These are phyloP conservation scores for Macroglossus sobrinus DNA, from an alignment of 2,113 vertebrate species.

Conservation along the genomic window DNA sequence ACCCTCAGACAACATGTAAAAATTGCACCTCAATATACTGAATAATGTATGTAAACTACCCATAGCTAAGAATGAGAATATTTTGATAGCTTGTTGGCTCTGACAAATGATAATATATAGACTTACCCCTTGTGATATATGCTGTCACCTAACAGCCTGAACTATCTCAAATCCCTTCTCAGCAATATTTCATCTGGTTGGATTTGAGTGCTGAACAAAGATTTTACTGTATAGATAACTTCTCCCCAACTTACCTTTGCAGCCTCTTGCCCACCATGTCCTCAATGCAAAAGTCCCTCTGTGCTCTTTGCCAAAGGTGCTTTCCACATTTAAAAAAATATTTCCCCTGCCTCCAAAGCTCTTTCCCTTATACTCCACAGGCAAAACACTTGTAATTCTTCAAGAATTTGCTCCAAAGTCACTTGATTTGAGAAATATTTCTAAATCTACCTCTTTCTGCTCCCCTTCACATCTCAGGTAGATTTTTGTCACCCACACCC, in stretches of 20 bases:
- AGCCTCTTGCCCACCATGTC: neutral
- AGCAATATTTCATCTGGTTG: neutral
- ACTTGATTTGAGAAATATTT: neutral
- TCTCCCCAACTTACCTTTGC: neutral
- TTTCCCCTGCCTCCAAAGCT: neutral
- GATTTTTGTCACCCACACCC: neutral
- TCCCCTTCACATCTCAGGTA: neutral
- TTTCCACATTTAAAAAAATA: neutral
- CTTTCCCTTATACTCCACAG: neutral
- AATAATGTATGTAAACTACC: conserved; percentile 48
- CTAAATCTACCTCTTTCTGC: neutral
- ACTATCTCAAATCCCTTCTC: neutral
- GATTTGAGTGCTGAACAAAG: neutral
- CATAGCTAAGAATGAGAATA: conserved; percentile 39
- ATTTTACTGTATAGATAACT: neutral
- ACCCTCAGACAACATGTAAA: conserved; percentile 33
- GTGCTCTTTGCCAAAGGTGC: neutral
- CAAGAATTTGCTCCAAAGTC: neutral
- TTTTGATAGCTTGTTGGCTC: conserved; percentile 41
- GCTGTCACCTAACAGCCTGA: conserved; percentile 14
- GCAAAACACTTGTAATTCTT: neutral
- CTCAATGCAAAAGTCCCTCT: neutral
- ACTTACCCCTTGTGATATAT: neutral
- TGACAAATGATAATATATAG: conserved; percentile 50
- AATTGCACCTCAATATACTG: conserved; percentile 5